Conservation (phyloP, 2,113 vertebrate genomes). For the Bombycilla garrulus region DNA sequence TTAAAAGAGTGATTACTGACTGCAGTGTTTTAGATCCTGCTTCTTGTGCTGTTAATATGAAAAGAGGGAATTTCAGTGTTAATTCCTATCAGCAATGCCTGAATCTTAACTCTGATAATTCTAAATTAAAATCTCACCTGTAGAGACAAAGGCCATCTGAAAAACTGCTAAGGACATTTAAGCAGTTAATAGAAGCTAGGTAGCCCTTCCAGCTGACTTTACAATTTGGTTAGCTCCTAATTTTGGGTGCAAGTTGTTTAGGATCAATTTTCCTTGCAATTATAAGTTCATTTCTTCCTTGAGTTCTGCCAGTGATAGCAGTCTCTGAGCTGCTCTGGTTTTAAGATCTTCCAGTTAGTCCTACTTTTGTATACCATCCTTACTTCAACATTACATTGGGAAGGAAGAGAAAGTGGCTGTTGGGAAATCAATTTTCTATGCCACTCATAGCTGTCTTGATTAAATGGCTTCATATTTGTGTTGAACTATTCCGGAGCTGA, state of each 20-base stretch:
- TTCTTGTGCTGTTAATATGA: neutral
- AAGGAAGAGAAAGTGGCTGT: neutral
- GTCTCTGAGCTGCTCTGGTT: neutral
- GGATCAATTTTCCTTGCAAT: neutral
- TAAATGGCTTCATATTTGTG: neutral
- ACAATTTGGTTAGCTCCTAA: neutral
- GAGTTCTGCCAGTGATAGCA: neutral
- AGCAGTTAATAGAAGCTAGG: neutral
- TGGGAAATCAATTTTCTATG: neutral
- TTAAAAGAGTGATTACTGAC: neutral
- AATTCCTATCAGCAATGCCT: neutral
- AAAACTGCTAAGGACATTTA: neutral
- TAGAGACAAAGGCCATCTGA: neutral
- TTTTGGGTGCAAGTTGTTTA: neutral
- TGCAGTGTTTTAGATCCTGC: neutral
- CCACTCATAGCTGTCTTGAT: neutral
- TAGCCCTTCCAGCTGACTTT: neutral
- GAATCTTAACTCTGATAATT: neutral
- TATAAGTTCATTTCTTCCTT: neutral
- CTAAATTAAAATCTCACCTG: neutral
- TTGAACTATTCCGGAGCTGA: neutral
- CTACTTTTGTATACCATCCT: neutral
- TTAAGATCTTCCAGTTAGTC: neutral
- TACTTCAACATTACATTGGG: neutral
- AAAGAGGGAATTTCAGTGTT: neutral